Base-by-base conservation (phyloP, 2,113 vertebrate genomes). In the Nothocercus nigrocapillus region DNA sequence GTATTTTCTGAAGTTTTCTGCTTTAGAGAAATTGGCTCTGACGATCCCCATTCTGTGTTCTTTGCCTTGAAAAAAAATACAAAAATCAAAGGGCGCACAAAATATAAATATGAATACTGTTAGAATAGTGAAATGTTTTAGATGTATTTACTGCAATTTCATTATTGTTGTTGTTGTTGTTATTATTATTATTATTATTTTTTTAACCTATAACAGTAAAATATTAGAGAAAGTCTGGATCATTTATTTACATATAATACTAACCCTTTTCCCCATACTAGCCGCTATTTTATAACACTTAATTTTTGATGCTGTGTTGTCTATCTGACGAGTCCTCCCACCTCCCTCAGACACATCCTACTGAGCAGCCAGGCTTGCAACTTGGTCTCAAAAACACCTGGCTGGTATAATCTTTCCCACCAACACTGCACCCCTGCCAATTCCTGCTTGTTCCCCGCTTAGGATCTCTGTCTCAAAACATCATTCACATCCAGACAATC, bases 31-130 rank as follows among this genome's bases (percentile, higher is more conserved):
- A 85, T 45, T n/a, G 77, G n/a, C 9, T 82, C 86, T 53, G 93
- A 56, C 7, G 90, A 82, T 3, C 74, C 40, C 97, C 88, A 94
- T 1, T 92, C 82, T 19, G 93, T 9, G 21, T 63, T 66, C 27
- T 93, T 94, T 36, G 56, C 90, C 97, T 95, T 97, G 78, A 16
- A 73, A 82, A 34, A 82, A 58, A 47, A 19, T 12, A 72, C n/a
- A 49, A 28, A 66, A 34, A 63, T 56, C 22, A 45, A 73, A 79
- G 34, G 7, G 20, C 38, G 64, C 14, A 66, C 5, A 25, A 64
- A 63, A 82, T 11, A 68, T 70, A 86, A 91, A 67, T 34, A 74
- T 0, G 1, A 93, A n/a, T 62, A 68, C 17, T 36, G 54, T 74
- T 49, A 22, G 21, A 49, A 49, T 22, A 22, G 21, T 22, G 49